Conservation (phyloP, 2,113 vertebrate species). For the Neotoma lepida region DNA sequence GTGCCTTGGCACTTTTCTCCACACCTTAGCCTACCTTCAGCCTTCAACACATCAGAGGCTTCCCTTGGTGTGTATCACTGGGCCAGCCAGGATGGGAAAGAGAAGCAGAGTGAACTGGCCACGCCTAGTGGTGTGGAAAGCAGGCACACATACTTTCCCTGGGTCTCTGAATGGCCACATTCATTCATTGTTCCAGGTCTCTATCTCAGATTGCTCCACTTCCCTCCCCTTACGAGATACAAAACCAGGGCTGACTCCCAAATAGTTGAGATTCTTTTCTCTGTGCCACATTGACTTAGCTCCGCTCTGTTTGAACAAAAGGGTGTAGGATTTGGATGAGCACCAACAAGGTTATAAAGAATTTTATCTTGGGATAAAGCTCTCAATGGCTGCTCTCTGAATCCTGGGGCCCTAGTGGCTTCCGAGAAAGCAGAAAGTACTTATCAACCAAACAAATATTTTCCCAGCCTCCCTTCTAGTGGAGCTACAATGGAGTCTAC, state of each 20-base stretch:
- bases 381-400: slow-evolving; percentile 33
- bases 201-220: slow-evolving; percentile 36
- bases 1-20: not conserved
- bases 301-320: slow-evolving; percentile 31
- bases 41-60: not conserved
- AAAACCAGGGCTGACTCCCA: slow-evolving; percentile 39
- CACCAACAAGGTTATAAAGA: slow-evolving; percentile 40
- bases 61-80: not conserved
- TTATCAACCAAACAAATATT: slow-evolving; percentile 65
- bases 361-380: slow-evolving; percentile 64
- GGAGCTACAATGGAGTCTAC: not conserved
- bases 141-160: not conserved
- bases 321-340: slow-evolving; percentile 38
- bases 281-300: not conserved
- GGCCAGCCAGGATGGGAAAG: not conserved
- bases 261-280: slow-evolving; percentile 66
- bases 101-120: not conserved
- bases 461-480: slow-evolving; percentile 47
- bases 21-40: accelerated
- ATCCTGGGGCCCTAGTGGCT: not conserved
- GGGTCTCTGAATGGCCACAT: slow-evolving; percentile 30
- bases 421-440: not conserved
- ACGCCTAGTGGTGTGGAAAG: not conserved
- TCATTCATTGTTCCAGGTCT: slow-evolving; percentile 21
- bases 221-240: not conserved